A percentile compares a stretch with the other conserved stretches of the same genome.
These are phyloP conservation scores for Gobio gobio DNA, from an alignment of 2,113 vertebrate species.

Conservation along the genomic window DNA sequence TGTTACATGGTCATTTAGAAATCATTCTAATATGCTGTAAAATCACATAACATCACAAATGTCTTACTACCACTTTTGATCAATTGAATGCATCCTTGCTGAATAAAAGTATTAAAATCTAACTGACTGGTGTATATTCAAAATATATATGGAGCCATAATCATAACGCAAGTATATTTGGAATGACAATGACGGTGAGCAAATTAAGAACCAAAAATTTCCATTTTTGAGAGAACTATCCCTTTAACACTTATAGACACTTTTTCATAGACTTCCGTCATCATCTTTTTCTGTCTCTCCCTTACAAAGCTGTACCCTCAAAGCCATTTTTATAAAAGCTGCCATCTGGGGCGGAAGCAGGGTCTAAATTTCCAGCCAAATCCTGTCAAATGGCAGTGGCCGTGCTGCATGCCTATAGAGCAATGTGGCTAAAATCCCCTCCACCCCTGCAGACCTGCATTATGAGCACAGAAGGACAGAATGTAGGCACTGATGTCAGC, in stretches of 20 bases:
- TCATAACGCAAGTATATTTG: not conserved
- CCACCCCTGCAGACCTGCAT: slow-evolving; percentile 13
- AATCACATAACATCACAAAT: not conserved
- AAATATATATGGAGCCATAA: not conserved
- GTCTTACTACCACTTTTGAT: not conserved
- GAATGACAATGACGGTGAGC: not conserved
- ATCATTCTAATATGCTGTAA: too few species aligned
- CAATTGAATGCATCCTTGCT: not conserved
- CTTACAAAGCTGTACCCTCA: slow-evolving; percentile 43
- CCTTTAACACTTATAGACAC: not conserved
- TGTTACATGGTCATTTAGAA: too few species aligned
- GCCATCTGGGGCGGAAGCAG: slow-evolving; percentile 52
- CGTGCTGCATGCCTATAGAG: slow-evolving; percentile 44
- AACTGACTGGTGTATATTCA: not conserved
- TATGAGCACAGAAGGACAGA: slow-evolving; percentile 5
- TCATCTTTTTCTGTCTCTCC: slow-evolving; percentile 10
- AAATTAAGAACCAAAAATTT: not conserved
- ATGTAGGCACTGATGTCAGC: slow-evolving; percentile 33
- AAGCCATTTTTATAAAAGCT: slow-evolving; percentile 46
- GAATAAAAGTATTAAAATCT: not conserved
- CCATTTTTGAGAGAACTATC: not conserved
- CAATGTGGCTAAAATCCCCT: slow-evolving; percentile 34
- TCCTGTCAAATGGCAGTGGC: slow-evolving; percentile 55
- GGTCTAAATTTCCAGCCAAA: slow-evolving; percentile 57
- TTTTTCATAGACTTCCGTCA: not conserved